These are phyloP conservation scores for Scaptomyza reducta DNA, from an alignment of 2,888 invertebrate species.

Conservation along the genomic window DNA sequence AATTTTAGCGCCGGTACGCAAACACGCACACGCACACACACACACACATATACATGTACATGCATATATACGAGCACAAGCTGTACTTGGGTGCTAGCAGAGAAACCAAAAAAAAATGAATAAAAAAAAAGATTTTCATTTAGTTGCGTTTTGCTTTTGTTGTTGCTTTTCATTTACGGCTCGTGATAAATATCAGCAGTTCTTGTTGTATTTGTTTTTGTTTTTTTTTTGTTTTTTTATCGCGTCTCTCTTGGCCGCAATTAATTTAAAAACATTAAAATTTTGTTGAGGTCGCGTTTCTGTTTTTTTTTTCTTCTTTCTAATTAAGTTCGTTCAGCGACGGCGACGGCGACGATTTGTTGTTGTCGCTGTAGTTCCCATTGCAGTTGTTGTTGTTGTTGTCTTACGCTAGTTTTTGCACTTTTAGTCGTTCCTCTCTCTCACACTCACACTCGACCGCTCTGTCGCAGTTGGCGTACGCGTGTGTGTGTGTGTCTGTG, in stretches of 20 bases:
- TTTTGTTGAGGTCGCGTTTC: slow-evolving; percentile 53
- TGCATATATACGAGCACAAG: slow-evolving; percentile 7
- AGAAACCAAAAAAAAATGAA: too few species aligned
- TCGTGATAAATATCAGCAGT: slow-evolving; percentile 71
- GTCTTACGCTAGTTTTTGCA: slow-evolving; percentile 65
- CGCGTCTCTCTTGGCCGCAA: slow-evolving; percentile 50
- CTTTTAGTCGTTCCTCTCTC: slow-evolving; percentile 46
- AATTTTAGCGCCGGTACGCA: slow-evolving; percentile 49
- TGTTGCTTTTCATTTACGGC: slow-evolving; percentile 50
- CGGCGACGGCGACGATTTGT: slow-evolving; percentile 12
- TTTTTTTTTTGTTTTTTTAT: slow-evolving; percentile 41
- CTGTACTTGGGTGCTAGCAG: slow-evolving; percentile 49
- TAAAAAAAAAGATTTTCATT: slow-evolving; percentile 61
- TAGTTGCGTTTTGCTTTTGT: slow-evolving; percentile 45
- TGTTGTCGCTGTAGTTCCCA: slow-evolving; percentile 6
- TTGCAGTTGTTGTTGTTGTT: slow-evolving; percentile 31
- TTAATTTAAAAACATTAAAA: slow-evolving; percentile 72
- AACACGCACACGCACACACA: slow-evolving; percentile 1
- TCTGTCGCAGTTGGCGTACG: neutral
- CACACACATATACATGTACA: neutral
- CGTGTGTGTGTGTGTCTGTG: slow-evolving; percentile 17
- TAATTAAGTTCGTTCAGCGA: slow-evolving; percentile 46
- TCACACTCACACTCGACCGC: slow-evolving; percentile 12
- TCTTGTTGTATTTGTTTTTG: slow-evolving; percentile 12
- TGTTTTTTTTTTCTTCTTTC: slow-evolving; percentile 22